Evolutionary conservation across 2,888 invertebrate genomes (phyloP).

Genomic region (Antitype chi): DNA sequence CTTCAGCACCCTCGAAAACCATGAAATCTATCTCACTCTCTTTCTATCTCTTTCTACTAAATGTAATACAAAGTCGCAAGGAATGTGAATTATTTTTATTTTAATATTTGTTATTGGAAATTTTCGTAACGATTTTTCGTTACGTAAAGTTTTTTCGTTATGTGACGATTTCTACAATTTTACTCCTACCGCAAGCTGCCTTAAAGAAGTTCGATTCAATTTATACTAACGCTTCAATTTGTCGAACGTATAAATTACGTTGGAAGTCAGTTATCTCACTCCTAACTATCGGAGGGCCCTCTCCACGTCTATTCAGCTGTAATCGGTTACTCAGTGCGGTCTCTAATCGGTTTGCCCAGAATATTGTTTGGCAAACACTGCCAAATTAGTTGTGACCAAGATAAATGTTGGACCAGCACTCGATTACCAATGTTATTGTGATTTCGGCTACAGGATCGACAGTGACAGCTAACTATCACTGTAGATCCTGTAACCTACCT

Average conservation of each 20-base stretch:
- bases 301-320: conserved; percentile 57
- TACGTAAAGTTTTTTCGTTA: no score
- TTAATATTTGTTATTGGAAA: no score
- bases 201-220: not conserved
- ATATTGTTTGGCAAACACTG: conserved; percentile 71
- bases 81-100: no score
- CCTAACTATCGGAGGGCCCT: conserved; percentile 47
- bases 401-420: conserved; percentile 62
- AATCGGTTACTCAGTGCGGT: conserved; percentile 66
- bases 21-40: no score
- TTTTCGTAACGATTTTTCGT: no score
- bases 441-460: conserved; percentile 15
- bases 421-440: conserved; percentile 44
- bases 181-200: no score
- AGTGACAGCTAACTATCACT: no score
- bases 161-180: no score
- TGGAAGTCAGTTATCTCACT: conserved; percentile 55
- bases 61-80: no score
- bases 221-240: conserved; percentile 46
- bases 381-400: conserved; percentile 64
- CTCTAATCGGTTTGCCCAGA: conserved; percentile 73
- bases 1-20: no score
- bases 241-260: conserved; percentile 60
- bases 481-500: no score
- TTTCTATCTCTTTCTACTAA: no score